Conservation (phyloP, 2,888 invertebrate species). For the Epiblema foenella region DNA sequence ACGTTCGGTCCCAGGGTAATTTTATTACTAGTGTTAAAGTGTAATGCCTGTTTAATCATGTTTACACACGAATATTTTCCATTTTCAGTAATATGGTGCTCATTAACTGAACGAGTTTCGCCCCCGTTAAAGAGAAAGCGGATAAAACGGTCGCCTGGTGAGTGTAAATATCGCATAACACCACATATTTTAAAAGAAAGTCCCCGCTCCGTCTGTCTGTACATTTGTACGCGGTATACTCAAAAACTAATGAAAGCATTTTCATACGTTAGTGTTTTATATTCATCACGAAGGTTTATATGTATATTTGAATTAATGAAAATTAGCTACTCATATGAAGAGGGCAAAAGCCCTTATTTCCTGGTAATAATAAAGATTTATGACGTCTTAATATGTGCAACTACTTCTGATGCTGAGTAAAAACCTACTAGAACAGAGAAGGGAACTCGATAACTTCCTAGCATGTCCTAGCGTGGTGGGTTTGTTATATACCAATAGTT, state of each 20-base stretch:
- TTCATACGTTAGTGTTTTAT: too few species aligned
- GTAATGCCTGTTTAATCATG: constrained; percentile 48
- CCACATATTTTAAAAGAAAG: not conserved
- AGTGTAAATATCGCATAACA: constrained; percentile 35
- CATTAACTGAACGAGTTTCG: constrained; percentile 67
- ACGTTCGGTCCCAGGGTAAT: constrained; percentile 49
- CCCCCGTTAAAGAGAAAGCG: constrained; percentile 72
- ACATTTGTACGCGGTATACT: too few species aligned
- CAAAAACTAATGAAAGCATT: too few species aligned
- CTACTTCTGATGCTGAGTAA: too few species aligned
- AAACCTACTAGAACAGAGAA: too few species aligned
- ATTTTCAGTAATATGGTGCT: constrained; percentile 73
- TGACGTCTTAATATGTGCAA: too few species aligned
- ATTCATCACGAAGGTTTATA: too few species aligned
- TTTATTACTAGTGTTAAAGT: constrained; percentile 50
- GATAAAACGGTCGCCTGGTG: constrained; percentile 74
- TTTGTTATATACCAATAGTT: not conserved
- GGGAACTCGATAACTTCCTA: too few species aligned
- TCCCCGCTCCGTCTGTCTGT: too few species aligned
- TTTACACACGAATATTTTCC: constrained; percentile 53
- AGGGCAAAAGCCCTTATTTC: too few species aligned
- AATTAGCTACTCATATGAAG: too few species aligned
- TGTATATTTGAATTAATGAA: not conserved
- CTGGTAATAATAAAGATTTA: too few species aligned
- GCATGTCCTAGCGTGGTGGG: not conserved